Conservation (phyloP, 1,140 invertebrate genomes). For the Drosophila pruinosa region DNA sequence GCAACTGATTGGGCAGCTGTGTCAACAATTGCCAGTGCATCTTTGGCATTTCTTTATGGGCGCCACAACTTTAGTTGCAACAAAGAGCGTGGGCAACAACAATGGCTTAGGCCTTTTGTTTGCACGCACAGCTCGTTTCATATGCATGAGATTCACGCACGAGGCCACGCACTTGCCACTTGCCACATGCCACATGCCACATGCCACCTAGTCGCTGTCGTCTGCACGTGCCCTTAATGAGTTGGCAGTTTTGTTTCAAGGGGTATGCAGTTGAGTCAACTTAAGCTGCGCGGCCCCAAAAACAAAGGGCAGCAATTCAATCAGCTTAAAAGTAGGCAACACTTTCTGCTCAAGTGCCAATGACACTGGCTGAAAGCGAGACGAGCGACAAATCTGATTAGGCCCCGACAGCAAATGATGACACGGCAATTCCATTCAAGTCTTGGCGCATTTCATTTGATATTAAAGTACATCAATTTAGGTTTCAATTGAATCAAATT, state of each 20-base stretch:
- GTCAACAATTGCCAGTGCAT: too few species aligned
- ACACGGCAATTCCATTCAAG: not conserved
- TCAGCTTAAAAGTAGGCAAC: slow-evolving; percentile 48
- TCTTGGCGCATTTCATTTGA: too few species aligned
- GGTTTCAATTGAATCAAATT: too few species aligned
- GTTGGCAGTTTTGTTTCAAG: slow-evolving; percentile 21
- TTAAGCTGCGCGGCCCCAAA: not conserved
- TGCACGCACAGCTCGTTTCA: slow-evolving; percentile 59
- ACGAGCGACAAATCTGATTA: not conserved
- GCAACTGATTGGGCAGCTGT: too few species aligned
- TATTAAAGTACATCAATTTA: too few species aligned
- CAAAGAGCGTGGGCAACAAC: too few species aligned
- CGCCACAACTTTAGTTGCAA: too few species aligned
- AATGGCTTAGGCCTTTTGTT: slow-evolving; percentile 54
- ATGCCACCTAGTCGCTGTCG: not conserved
- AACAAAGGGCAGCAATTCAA: slow-evolving; percentile 11
- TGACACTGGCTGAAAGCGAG: not conserved
- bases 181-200: not conserved
- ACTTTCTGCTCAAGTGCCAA: not conserved
- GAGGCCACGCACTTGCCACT: slow-evolving; percentile 26
- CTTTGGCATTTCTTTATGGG: too few species aligned
- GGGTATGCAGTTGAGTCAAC: too few species aligned
- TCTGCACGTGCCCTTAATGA: slow-evolving; percentile 54
- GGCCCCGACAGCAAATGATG: not conserved
- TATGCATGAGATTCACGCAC: slow-evolving; percentile 59